These are phyloP conservation scores for Gallinago undulata DNA, from an alignment of 2,113 vertebrate genomes.

Conservation along the genomic window DNA sequence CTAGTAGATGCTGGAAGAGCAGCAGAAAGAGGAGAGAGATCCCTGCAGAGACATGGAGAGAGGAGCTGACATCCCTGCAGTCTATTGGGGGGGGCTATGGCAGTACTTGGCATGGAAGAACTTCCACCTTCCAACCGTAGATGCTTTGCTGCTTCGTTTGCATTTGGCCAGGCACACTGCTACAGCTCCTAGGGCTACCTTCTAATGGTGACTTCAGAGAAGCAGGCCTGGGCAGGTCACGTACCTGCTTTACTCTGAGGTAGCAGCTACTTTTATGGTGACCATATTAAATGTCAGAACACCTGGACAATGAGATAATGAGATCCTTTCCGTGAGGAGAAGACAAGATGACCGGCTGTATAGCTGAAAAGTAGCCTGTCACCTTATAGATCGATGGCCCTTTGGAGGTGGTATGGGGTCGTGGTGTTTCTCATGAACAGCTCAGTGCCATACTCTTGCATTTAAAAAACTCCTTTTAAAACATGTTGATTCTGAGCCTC, in stretches of 20 bases:
- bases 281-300: neutral
- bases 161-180: neutral
- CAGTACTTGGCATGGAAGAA: neutral
- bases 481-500: neutral
- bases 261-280: neutral
- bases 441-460: neutral
- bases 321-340: neutral
- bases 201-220: neutral
- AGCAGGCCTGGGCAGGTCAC: neutral
- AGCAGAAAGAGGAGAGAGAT: neutral
- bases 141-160: neutral
- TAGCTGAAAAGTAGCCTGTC: neutral
- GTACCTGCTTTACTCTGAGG: neutral
- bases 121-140: neutral
- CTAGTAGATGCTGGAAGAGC: neutral
- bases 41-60: neutral
- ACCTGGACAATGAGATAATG: neutral
- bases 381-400: neutral
- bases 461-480: neutral
- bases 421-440: neutral
- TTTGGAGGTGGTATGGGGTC: neutral
- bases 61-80: neutral
- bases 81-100: neutral
- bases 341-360: neutral
- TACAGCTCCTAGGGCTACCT: neutral